phyloP scores from a whole-genome alignment of 2,797 vertebrate species.

The Myotis vivesi region DNA sequence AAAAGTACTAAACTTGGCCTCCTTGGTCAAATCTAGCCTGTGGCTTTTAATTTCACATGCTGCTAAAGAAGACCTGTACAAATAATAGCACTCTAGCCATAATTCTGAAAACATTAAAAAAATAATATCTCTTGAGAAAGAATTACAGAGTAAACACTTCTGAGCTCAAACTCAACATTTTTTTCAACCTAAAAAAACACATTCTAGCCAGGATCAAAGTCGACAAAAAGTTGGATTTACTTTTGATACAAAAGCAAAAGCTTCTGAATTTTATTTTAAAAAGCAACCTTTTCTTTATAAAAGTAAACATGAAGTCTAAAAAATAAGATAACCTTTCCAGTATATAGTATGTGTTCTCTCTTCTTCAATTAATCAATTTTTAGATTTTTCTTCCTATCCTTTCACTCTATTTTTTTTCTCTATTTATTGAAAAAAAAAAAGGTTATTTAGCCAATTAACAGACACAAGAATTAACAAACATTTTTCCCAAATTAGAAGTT shows the following conservation, averaged over 20 bases:
- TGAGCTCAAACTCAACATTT: background rate
- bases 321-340: background rate
- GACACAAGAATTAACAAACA: background rate
- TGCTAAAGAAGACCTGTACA: background rate
- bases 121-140: background rate
- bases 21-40: background rate
- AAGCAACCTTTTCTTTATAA: background rate
- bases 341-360: background rate
- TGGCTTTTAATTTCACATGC: background rate
- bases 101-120: background rate
- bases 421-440: background rate
- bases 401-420: background rate
- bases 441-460: conserved; percentile 3
- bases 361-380: background rate
- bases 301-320: background rate
- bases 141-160: background rate
- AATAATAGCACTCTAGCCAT: background rate
- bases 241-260: background rate
- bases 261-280: background rate
- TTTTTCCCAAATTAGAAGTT: background rate
- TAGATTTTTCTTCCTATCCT: conserved; percentile 11
- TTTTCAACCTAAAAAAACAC: conserved; percentile 6
- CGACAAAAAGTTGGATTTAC: background rate
- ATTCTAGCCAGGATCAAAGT: conserved; percentile 9
- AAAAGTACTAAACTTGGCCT: background rate